phyloP scores from a whole-genome alignment of 1,140 invertebrate genomes.

The Drosophila persimilis region DNA sequence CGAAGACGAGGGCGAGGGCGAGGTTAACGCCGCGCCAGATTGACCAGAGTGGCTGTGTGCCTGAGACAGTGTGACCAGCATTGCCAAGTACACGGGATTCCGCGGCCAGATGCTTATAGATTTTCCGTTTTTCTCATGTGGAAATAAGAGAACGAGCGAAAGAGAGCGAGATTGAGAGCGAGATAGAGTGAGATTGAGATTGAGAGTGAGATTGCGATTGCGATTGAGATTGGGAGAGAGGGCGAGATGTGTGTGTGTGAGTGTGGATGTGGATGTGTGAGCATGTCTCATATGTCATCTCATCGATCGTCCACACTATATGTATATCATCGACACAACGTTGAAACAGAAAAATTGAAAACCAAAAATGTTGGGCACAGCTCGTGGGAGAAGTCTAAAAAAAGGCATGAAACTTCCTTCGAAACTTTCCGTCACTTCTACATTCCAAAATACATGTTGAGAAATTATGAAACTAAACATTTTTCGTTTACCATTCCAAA shows the following conservation, averaged over 20 bases:
- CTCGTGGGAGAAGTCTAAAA: constrained; percentile 30
- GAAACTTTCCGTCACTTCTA: constrained; percentile 11
- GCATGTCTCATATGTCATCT: constrained; percentile 9
- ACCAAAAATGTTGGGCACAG: constrained; percentile 74
- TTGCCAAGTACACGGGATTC: constrained; percentile 83
- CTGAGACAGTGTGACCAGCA: constrained; percentile 55
- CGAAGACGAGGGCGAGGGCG: not conserved
- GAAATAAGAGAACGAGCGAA: not conserved
- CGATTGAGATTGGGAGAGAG: constrained; percentile 11
- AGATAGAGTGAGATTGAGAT: not conserved
- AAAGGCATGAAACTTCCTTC: constrained; percentile 33
- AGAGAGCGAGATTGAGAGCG: not conserved
- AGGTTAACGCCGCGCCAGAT: too few relatives aligned
- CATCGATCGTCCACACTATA: constrained; percentile 24
- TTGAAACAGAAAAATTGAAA: constrained; percentile 52
- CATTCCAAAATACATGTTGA: constrained; percentile 11
- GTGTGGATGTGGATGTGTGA: not conserved
- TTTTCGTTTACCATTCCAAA: constrained; percentile 43
- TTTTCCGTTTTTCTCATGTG: constrained; percentile 59
- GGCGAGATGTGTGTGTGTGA: not conserved
- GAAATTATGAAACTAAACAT: constrained; percentile 27
- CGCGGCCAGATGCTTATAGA: constrained; percentile 82
- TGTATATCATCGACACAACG: too few relatives aligned
- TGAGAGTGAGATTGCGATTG: constrained; percentile 12
- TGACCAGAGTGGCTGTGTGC: constrained; percentile 22